These are phyloP conservation scores for Oegoconia quadripuncta DNA, from an alignment of 2,888 invertebrate species.

Conservation along the genomic window DNA sequence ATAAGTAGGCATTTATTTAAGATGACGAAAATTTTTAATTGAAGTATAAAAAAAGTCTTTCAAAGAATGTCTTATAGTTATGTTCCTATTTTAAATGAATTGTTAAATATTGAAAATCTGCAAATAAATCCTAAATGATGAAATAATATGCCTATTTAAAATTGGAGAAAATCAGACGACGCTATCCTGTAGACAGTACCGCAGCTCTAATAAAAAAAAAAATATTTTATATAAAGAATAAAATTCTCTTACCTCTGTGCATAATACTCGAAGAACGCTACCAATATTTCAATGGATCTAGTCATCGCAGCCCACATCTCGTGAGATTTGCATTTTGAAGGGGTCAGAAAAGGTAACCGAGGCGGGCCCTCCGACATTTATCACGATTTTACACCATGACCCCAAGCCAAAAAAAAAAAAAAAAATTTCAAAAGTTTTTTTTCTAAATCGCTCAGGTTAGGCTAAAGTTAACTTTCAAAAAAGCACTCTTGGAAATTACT, in stretches of 20 bases:
- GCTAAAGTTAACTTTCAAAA: no score
- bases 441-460: no score
- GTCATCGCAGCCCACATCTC: slow-evolving; percentile 91
- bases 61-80: no score
- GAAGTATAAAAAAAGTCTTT: no score
- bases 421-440: not conserved
- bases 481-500: no score
- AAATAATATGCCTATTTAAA: no score
- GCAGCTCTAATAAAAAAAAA: not conserved
- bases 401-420: not conserved
- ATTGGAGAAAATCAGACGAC: no score
- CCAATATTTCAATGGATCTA: slow-evolving; percentile 88
- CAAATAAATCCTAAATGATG: no score
- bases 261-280: slow-evolving; percentile 91
- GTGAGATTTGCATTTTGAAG: slow-evolving; percentile 75
- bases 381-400: slow-evolving; percentile 21
- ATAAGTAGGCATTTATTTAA: no score
- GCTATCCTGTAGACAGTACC: not conserved
- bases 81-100: no score
- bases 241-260: slow-evolving; percentile 81
- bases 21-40: no score
- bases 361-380: slow-evolving; percentile 69
- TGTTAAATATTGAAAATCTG: no score
- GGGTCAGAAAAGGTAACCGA: slow-evolving; percentile 42
- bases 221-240: not conserved